Evolutionary conservation across 2,797 vertebrate species (phyloP), one percentile per base, ranked within the genome.

Genomic region (Acanthurus leucopareius): DNA sequence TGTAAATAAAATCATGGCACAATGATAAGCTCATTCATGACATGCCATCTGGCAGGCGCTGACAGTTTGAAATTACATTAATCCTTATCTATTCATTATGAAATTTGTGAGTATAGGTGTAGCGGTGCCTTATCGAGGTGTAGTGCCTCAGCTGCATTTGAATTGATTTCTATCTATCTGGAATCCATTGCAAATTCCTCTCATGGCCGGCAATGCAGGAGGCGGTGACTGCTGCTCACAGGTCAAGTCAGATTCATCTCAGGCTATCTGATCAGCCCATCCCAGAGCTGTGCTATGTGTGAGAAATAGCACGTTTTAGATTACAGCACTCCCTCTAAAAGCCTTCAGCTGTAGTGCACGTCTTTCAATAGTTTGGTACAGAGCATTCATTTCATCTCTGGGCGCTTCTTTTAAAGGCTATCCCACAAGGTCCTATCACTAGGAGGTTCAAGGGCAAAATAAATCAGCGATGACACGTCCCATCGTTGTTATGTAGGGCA

Each of bases 361-460:
- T 67, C 83, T 87, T 77, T 69, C 84, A 82, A 65, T 79, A 77
- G 87, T 89, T 92, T 67, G 83, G 81, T 75, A 56, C 81, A 35
- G 73, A 80, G 86, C 86, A 57, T 88, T 90, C 81, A 81, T 90
- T 89, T 88, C 84, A 90, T 92, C 87, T 90, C 88, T 42, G 63
- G 77, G 69, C n/a, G 35, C 83, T 87, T 85, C 84, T 88, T 88
- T 91, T 85, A 89, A 91, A 91, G 86, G 88, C 85, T 86, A 78
- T 84, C 84, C 91, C 89, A 52, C 89, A 87, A 92, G 90, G 90
- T 93, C 82, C 89, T 66, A 79, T 89, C 89, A 79, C 82, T 35
- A 73, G 83, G 83, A 89, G 88, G 92, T 94, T 94, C 92, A 94
- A 94, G 92, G 93, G 89, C 92, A 87, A 91, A 89, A 93, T 94